phyloP scores from a whole-genome alignment of 1,140 invertebrate genomes.

The Psix sp. region DNA sequence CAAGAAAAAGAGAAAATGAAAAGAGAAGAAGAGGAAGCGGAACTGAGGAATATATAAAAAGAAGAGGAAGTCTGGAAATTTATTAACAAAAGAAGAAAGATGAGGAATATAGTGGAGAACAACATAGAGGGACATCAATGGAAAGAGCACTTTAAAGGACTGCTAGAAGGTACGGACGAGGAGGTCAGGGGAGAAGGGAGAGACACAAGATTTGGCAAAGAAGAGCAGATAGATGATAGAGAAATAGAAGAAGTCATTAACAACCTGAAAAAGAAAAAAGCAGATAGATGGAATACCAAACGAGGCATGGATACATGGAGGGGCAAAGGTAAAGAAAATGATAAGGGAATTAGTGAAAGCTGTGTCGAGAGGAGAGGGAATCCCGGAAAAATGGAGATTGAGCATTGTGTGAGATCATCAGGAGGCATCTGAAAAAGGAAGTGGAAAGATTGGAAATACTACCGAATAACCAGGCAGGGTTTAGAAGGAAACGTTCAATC shows the following conservation, averaged over 20 bases:
- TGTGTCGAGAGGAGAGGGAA: not conserved
- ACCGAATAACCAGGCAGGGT: not conserved
- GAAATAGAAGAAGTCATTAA: not conserved
- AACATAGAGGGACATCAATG: not conserved
- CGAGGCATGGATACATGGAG: not conserved
- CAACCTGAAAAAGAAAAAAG: not conserved
- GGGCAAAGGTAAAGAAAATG: not conserved
- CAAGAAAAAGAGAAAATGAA: constrained; percentile 1
- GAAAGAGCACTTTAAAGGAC: not conserved
- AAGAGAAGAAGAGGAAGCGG: constrained; percentile 21
- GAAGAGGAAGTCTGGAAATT: constrained; percentile 5
- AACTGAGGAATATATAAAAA: constrained; percentile 9
- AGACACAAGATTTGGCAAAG: not conserved
- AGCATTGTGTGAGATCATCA: not conserved
- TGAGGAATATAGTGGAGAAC: not conserved
- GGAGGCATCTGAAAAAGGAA: not conserved
- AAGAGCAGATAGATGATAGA: not conserved
- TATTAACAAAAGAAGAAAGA: constrained; percentile 12
- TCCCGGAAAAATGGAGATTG: not conserved
- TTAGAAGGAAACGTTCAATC: not conserved
- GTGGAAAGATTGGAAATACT: not conserved
- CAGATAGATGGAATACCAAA: constrained; percentile 5
- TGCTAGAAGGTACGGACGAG: not conserved
- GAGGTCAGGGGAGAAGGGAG: not conserved
- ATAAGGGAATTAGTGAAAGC: not conserved